Conservation (phyloP, 2,888 invertebrate species). For the Elegia similella region DNA sequence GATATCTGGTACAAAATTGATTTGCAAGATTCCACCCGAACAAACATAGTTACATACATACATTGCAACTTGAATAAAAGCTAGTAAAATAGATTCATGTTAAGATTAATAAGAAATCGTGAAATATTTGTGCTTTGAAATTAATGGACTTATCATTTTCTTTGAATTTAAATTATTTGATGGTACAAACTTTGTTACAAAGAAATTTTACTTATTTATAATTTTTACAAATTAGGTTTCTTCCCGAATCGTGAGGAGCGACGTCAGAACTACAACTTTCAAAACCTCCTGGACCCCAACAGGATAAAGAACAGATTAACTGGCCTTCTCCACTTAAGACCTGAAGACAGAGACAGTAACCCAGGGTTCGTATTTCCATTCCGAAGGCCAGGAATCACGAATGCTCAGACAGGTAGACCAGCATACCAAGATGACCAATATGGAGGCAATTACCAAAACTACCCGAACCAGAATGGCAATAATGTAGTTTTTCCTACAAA, state of each 20-base stretch:
- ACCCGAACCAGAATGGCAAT: constrained; percentile 28
- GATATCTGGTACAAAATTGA: too few relatives aligned
- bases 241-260: constrained; percentile 44
- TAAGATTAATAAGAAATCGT: too few relatives aligned
- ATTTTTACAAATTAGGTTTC: constrained; percentile 42
- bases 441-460: constrained; percentile 28
- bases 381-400: constrained; percentile 28
- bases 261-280: constrained; percentile 30
- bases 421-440: constrained; percentile 26
- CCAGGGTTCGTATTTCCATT: constrained; percentile 30
- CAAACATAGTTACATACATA: too few relatives aligned
- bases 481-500: constrained; percentile 1
- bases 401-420: constrained; percentile 28
- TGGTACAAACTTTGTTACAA: too few relatives aligned
- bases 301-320: constrained; percentile 38
- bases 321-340: constrained; percentile 35
- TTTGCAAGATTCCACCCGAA: too few relatives aligned
- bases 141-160: too few relatives aligned
- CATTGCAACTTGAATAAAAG: too few relatives aligned
- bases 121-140: too few relatives aligned
- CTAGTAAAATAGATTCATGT: too few relatives aligned
- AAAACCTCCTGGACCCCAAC: constrained; percentile 33
- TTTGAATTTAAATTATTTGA: too few relatives aligned
- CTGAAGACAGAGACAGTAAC: constrained; percentile 29
- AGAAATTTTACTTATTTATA: background rate